Conservation (phyloP, 1,140 invertebrate genomes). For the Ceratina calcarata region DNA sequence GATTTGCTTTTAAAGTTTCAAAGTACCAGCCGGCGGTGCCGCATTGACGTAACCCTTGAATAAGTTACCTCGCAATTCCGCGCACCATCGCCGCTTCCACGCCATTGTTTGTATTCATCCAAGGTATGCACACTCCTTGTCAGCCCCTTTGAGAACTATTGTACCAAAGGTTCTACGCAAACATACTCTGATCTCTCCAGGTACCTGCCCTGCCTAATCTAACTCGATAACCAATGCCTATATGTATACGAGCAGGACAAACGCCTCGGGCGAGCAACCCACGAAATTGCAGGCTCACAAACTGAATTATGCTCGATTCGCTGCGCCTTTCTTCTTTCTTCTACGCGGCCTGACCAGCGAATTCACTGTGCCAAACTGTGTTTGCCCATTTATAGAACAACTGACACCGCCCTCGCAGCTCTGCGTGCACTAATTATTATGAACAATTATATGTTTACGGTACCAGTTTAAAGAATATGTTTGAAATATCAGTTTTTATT, state of each 20-base stretch:
- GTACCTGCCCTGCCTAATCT: slow-evolving; percentile 47
- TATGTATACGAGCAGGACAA: slow-evolving; percentile 8
- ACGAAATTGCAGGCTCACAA: neutral
- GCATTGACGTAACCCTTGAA: slow-evolving; percentile 57
- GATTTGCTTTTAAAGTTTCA: slow-evolving; percentile 63
- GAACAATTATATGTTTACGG: too few species aligned
- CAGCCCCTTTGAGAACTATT: slow-evolving; percentile 57
- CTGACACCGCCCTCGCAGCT: too few species aligned
- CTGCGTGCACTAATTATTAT: too few species aligned
- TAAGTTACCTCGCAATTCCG: slow-evolving; percentile 57
- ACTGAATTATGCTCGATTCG: slow-evolving; percentile 20
- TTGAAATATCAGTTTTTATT: too few species aligned
- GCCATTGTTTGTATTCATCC: slow-evolving; percentile 62
- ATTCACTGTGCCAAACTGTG: too few species aligned
- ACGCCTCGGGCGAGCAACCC: neutral
- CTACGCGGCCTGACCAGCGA: too few species aligned
- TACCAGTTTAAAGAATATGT: too few species aligned
- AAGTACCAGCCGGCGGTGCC: slow-evolving; percentile 36
- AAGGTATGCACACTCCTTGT: slow-evolving; percentile 60
- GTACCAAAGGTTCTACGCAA: slow-evolving; percentile 55
- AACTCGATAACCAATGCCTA: slow-evolving; percentile 50
- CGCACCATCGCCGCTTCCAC: slow-evolving; percentile 45
- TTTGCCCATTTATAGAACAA: too few species aligned
- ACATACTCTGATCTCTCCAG: slow-evolving; percentile 46
- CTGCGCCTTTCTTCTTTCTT: neutral